Percentiles rank a stretch among this genome's conserved stretches.
These are phyloP conservation scores for Spea multiplicata DNA, from an alignment of 2,113 vertebrate species.

Conservation along the genomic window DNA sequence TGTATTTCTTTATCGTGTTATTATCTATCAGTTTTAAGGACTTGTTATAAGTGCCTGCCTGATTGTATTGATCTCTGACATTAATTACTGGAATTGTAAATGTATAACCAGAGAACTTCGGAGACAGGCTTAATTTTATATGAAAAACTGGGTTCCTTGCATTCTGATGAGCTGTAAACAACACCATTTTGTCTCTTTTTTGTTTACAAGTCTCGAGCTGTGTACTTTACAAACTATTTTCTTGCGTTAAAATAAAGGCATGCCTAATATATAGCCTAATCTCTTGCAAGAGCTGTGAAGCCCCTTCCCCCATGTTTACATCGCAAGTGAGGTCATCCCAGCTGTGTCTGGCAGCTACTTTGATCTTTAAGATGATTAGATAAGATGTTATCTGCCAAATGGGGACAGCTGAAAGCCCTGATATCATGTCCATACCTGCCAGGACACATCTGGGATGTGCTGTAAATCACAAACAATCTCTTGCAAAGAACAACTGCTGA, in stretches of 20 bases:
- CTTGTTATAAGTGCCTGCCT: too few relatives aligned
- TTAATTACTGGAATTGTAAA: neutral
- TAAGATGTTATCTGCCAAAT: conserved; percentile 34
- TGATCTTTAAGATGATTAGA: conserved; percentile 40
- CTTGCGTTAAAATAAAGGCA: conserved; percentile 2
- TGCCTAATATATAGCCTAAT: neutral
- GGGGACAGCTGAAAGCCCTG: conserved; percentile 16
- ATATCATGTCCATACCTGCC: conserved; percentile 33
- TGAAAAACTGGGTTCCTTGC: neutral
- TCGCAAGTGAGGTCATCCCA: conserved; percentile 36
- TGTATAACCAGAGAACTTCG: neutral
- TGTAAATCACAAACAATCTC: neutral
- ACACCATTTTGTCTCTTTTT: neutral
- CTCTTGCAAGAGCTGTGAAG: neutral
- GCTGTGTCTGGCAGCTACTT: conserved; percentile 39
- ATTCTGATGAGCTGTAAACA: neutral
- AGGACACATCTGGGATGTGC: conserved; percentile 15
- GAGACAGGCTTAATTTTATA: neutral
- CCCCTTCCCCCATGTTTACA: conserved; percentile 12
- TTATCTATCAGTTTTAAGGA: too few relatives aligned
- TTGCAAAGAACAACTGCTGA: neutral
- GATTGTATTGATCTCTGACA: neutral
- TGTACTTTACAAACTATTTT: neutral
- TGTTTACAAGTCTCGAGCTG: conserved; percentile 12
- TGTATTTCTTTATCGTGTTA: too few relatives aligned